A percentile compares a stretch with the other conserved stretches of the same genome.
phyloP scores from a whole-genome alignment of 2,888 invertebrate species.

The Agriopis leucophaearia region DNA sequence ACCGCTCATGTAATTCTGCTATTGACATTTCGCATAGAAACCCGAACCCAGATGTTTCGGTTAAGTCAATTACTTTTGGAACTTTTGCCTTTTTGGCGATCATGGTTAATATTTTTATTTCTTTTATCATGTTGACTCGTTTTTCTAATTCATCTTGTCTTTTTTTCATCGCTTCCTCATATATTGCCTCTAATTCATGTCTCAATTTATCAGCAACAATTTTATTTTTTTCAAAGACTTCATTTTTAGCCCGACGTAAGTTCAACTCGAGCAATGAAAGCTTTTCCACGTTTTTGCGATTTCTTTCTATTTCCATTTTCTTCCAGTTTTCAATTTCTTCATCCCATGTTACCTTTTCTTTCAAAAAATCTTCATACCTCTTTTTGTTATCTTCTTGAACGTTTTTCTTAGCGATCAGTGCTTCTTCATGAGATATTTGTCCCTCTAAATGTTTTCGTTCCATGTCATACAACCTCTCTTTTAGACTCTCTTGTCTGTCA shows the following conservation, averaged over 20 bases:
- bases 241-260: slow-evolving; percentile 66
- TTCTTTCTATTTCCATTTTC: slow-evolving; percentile 77
- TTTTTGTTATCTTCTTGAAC: slow-evolving; percentile 78
- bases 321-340: slow-evolving; percentile 84
- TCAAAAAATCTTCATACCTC: slow-evolving; percentile 80
- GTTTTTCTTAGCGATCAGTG: slow-evolving; percentile 84
- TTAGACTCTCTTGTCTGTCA: slow-evolving; percentile 77
- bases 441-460: slow-evolving; percentile 87
- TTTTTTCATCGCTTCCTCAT: slow-evolving; percentile 72
- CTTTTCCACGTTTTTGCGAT: slow-evolving; percentile 78
- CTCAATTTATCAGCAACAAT: slow-evolving; percentile 66
- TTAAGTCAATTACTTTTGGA: slow-evolving; percentile 86
- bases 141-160: slow-evolving; percentile 83
- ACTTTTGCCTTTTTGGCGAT: slow-evolving; percentile 82
- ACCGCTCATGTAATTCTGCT: slow-evolving; percentile 86
- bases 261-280: slow-evolving; percentile 67
- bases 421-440: slow-evolving; percentile 86
- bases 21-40: slow-evolving; percentile 89
- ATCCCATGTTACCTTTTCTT: slow-evolving; percentile 79
- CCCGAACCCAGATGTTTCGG: slow-evolving; percentile 86
- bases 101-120: slow-evolving; percentile 79
- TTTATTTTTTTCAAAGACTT: slow-evolving; percentile 63
- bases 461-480: slow-evolving; percentile 81
- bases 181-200: slow-evolving; percentile 64
- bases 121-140: slow-evolving; percentile 79